Evolutionary conservation across 1,140 invertebrate genomes (phyloP), one percentile per base, ranked within the genome.

Genomic region (Semibalanus balanoides): DNA sequence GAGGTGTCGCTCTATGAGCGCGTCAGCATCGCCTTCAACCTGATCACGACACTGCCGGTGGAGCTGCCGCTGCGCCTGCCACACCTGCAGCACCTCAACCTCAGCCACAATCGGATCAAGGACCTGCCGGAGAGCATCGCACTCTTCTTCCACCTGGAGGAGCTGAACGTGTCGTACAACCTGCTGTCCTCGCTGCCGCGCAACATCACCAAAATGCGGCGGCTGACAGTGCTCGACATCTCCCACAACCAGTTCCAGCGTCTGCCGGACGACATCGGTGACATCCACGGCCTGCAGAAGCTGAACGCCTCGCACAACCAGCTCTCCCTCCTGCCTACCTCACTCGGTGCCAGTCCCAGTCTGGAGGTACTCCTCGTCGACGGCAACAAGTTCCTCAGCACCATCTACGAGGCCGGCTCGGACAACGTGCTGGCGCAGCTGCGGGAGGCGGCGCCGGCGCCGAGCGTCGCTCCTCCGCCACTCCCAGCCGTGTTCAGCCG

Each of bases 121-220:
- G 51, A 35, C 19, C 78, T 85, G 17, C 84, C 84, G 22, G 80
- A 84, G 30, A 84, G 81, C 75, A 82, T 85, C 77, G 82, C 82
- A 17, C 79, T 85, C 11, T 79, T 84, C 27, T 83, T 85, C 78
- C 84, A 85, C 78, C 80, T 85, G 40, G 79, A 81, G 75, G 79
- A 84, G 78, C 72, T 84, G 40, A 83, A 85, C 78, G 29, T 85
- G 27, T 84, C 83, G 25, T 75, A 83, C 76, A 85, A 85, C 78
- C n/a, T 74, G 30, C 75, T 85, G 27, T 76, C 77, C 69, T 77
- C 81, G 72, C 77, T 85, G 31, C 83, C 83, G 29, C 80, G 81
- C 30, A 80, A 82, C 70, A 76, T 84, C 43, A 82, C 81, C 3
- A 77, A 81, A 40, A 82, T 85, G 81, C 70, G 70, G 3, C 3